Evolutionary conservation across 2,797 vertebrate species (phyloP).

Genomic region (Falco peregrinus): DNA sequence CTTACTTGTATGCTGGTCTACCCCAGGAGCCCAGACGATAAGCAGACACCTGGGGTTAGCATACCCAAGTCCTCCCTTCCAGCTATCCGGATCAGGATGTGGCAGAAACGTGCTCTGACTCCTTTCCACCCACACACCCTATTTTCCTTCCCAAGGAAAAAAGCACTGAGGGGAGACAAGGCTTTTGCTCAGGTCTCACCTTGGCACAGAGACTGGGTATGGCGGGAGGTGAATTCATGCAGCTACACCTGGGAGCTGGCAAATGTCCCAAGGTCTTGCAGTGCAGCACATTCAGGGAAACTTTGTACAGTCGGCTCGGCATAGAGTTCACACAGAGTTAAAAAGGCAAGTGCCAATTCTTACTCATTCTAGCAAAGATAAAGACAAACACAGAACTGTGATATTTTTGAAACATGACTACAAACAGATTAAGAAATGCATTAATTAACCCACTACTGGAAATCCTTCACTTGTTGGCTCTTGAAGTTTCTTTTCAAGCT

Average conservation of each 20-base stretch:
- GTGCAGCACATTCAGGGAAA: background rate
- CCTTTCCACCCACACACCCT: background rate
- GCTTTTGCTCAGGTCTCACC: background rate
- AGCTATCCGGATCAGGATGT: background rate
- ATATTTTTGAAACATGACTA: background rate
- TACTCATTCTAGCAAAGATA: background rate
- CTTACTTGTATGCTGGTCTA: background rate
- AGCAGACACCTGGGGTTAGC: background rate
- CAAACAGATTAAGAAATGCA: background rate
- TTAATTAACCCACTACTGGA: background rate
- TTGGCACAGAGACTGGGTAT: background rate
- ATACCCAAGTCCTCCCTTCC: background rate
- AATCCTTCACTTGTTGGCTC: background rate
- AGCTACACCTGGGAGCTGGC: background rate
- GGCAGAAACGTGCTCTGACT: background rate
- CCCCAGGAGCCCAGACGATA: background rate
- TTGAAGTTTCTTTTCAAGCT: background rate
- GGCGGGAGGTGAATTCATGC: background rate
- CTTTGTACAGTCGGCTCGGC: background rate
- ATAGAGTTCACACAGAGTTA: background rate
- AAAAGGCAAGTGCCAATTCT: background rate
- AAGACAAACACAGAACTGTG: background rate
- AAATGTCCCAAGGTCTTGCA: rapidly evolving
- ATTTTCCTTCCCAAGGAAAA: background rate
- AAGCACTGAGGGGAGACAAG: background rate